phyloP scores from a whole-genome alignment of 2,888 invertebrate species.

The Cosmia trapezina region DNA sequence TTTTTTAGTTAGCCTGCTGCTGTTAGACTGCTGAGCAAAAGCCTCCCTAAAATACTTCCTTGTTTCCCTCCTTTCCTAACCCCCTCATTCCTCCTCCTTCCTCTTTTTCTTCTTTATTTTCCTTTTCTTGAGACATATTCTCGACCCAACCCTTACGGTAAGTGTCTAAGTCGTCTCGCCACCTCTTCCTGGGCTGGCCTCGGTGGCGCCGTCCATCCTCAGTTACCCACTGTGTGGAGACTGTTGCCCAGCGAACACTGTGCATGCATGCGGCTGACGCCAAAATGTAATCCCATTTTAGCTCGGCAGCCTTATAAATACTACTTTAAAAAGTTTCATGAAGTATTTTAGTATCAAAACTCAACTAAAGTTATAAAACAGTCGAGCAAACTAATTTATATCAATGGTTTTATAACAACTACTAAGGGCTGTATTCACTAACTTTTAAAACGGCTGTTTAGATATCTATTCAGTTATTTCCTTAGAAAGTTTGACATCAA shows the following conservation, averaged over 20 bases:
- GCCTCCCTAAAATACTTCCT: background rate
- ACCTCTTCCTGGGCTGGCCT: background rate
- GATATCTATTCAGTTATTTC: no score
- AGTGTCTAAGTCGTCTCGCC: background rate
- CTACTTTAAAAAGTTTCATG: background rate
- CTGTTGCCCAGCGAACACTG: background rate
- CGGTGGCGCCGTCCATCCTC: background rate
- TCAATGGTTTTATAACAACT: constrained; percentile 27
- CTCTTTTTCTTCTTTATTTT: no score
- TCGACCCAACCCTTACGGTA: background rate
- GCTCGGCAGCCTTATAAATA: background rate
- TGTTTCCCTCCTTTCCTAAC: no score
- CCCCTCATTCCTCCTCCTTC: no score
- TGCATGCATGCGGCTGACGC: background rate
- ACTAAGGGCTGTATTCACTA: background rate
- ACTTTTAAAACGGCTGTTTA: no score
- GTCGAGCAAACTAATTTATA: constrained; percentile 14
- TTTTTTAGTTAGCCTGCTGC: background rate
- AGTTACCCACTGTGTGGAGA: background rate
- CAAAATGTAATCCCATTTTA: background rate
- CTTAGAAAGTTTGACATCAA: no score
- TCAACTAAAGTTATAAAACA: constrained; percentile 16
- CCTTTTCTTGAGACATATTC: background rate
- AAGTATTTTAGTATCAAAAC: constrained; percentile 15
- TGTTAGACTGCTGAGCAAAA: background rate